A percentile compares a stretch with the other conserved stretches of the same genome.
Conservation (phyloP, 2,888 invertebrate genomes). For the Acanthosoma haemorrhoidale region DNA sequence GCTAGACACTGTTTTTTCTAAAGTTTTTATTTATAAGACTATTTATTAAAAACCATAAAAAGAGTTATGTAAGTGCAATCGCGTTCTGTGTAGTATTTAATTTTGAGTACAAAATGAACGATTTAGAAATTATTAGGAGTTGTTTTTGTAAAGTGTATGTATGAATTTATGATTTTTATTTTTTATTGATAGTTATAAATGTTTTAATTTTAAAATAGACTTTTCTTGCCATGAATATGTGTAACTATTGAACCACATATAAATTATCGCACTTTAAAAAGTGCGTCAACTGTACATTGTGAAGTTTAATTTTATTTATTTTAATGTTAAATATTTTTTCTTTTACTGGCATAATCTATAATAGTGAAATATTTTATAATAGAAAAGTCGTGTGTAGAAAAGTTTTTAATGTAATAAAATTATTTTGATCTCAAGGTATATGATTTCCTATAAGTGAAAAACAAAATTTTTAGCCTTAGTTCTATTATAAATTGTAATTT, state of each 20-base stretch:
- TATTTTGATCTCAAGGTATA: slow-evolving; percentile 37
- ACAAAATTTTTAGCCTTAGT: slow-evolving; percentile 25
- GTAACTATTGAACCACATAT: slow-evolving; percentile 23
- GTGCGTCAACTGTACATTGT: slow-evolving; percentile 14
- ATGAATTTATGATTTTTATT: slow-evolving; percentile 23
- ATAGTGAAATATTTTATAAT: background rate
- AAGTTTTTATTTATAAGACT: slow-evolving; percentile 26
- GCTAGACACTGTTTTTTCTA: slow-evolving; percentile 31
- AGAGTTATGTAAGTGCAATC: slow-evolving; percentile 26
- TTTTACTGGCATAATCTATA: background rate
- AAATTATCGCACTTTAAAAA: slow-evolving; percentile 25
- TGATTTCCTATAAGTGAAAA: slow-evolving; percentile 33
- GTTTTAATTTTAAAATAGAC: slow-evolving; percentile 27
- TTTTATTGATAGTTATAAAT: slow-evolving; percentile 27
- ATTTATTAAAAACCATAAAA: slow-evolving; percentile 17
- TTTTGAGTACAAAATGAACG: slow-evolving; percentile 34
- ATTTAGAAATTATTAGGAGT: slow-evolving; percentile 33
- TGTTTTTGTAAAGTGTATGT: slow-evolving; percentile 28
- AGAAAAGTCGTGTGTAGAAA: background rate
- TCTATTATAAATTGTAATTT: slow-evolving; percentile 3
- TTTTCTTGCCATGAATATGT: slow-evolving; percentile 29
- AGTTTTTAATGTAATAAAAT: slow-evolving; percentile 12
- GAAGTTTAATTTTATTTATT: background rate
- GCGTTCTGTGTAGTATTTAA: slow-evolving; percentile 32
- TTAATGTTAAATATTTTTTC: slow-evolving; percentile 8